Base-by-base conservation (phyloP, 2,888 invertebrate species). In the Dryadula phaetusa region DNA sequence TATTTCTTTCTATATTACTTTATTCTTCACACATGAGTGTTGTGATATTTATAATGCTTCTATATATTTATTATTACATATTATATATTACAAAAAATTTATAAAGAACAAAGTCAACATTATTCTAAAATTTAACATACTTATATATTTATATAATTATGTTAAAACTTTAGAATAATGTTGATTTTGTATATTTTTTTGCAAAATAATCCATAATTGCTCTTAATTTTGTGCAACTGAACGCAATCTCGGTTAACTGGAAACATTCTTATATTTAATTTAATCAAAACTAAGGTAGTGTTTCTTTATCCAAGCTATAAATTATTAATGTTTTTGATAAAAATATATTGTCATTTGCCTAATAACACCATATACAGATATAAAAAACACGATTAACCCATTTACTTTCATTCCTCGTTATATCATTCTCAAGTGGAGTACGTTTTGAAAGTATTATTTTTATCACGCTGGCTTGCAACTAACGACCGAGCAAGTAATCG, bases 401-500 rank as follows among this genome's bases (percentile, higher is more conserved):
- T 72, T 67, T 72, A 70, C 69, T 72, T 72, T 75, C 67, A 69
- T 69, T 64, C 40, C 60, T 71, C 70, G 64, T 71, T 71, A 66
- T 73, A 72, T 69, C 61, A 64, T 67, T 69, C 67, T 69, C 64
- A 67, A 71, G 73, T 72, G 71, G 69, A 70, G 70, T 69, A 62
- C 58, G 74, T 71, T 74, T 76, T 79, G 77, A 82, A 82, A 81
- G 76, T 77, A 79, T 82, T 82, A 79, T 75, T 81, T 79, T 77
- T 76, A 73, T 74, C 72, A 72, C 69, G 69, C 69, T 69, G 70
- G 70, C 78, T 82, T 80, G 81, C 80, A 84, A 78, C 79, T 80
- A 79, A 77, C 79, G 83, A 83, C 85, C 83, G 86, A 80, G 84
- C 81, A 86, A 81, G 84, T 81, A 81, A 82, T 84, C 73, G 81